These are phyloP conservation scores for Nomada goodeniana DNA, from an alignment of 2,888 invertebrate species.

Conservation along the genomic window DNA sequence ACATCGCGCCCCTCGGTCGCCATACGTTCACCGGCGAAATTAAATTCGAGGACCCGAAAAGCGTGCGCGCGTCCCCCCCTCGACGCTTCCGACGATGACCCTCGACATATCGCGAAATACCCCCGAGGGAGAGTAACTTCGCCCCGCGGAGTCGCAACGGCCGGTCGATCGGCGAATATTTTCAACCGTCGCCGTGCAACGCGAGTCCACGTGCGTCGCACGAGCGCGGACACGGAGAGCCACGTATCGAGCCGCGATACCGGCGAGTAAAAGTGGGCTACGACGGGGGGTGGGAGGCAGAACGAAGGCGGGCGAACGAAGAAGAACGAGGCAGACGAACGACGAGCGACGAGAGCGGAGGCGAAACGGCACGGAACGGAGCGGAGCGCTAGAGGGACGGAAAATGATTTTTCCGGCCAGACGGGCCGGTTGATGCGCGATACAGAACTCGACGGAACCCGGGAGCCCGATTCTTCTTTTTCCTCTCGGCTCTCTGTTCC, in stretches of 20 bases:
- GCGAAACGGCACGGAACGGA: neutral
- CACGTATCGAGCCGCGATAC: neutral
- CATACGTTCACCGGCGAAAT: conserved; percentile 14
- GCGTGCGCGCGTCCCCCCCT: neutral
- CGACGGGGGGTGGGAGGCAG: neutral
- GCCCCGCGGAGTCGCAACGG: neutral
- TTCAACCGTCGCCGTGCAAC: conserved; percentile 25
- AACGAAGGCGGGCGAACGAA: neutral
- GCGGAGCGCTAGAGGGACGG: conserved; percentile 1
- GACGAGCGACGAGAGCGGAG: conserved; percentile 2
- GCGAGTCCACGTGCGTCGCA: neutral
- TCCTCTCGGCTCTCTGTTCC: conserved; percentile 25
- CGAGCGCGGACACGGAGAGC: neutral
- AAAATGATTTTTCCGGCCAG: conserved; percentile 53
- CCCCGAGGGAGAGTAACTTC: conserved; percentile 4
- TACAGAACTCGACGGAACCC: conserved; percentile 25
- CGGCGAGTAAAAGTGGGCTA: neutral
- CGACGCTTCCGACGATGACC: conserved; percentile 9
- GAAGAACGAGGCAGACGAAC: neutral
- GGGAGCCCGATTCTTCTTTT: conserved; percentile 8
- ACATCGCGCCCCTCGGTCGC: too few species aligned
- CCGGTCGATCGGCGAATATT: conserved; percentile 2
- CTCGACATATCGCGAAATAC: conserved; percentile 34
- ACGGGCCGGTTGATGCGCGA: conserved; percentile 52
- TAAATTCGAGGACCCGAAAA: conserved; percentile 38